Conservation (phyloP, 2,797 vertebrate genomes). For the Meda fulgida region DNA sequence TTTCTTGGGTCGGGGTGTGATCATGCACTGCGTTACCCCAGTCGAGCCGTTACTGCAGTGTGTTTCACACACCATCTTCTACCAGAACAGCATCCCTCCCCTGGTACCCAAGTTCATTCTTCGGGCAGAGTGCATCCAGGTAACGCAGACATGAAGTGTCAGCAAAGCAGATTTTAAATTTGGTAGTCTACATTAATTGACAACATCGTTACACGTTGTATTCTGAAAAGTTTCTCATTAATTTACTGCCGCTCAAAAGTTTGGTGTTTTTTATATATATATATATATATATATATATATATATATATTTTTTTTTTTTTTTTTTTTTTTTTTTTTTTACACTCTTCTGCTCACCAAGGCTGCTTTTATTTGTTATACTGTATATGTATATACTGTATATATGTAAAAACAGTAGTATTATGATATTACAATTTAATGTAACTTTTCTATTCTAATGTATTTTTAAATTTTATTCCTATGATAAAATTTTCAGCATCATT, state of each 20-base stretch:
- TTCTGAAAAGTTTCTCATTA: background rate
- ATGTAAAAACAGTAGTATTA: background rate
- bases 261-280: too few relatives aligned
- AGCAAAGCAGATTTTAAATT: background rate
- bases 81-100: constrained; percentile 75
- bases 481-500: background rate
- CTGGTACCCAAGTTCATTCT: constrained; percentile 84
- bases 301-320: too few relatives aligned
- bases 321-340: too few relatives aligned
- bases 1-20: constrained; percentile 81
- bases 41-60: constrained; percentile 85
- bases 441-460: background rate
- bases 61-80: constrained; percentile 85
- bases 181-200: background rate
- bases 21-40: constrained; percentile 84
- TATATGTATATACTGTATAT: too few relatives aligned
- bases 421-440: background rate
- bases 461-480: background rate
- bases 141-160: constrained; percentile 50
- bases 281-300: too few relatives aligned
- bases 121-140: constrained; percentile 82
- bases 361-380: background rate
- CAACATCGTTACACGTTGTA: background rate
- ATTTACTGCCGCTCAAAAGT: background rate
- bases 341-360: background rate